phyloP scores from a whole-genome alignment of 1,140 invertebrate species.

The Papilio polyxenes region DNA sequence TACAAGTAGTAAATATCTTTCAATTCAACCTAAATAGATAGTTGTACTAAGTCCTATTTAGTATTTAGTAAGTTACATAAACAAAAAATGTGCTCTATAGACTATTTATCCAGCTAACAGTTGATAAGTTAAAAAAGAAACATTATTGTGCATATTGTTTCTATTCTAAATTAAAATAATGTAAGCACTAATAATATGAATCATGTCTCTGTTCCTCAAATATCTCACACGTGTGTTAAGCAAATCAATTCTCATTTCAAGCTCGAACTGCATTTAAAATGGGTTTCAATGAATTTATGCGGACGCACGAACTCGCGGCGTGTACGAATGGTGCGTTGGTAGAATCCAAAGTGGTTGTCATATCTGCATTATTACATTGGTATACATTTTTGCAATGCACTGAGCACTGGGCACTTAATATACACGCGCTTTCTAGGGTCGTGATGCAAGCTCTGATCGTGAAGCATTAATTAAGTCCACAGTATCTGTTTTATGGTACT shows the following conservation, averaged over 20 bases:
- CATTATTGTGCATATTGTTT: too few relatives aligned
- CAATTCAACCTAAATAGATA: too few relatives aligned
- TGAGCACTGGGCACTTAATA: background rate
- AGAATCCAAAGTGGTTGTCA: conserved; percentile 53
- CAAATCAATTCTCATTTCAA: conserved; percentile 47
- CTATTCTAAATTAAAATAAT: too few relatives aligned
- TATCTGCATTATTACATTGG: conserved; percentile 35
- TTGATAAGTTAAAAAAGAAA: too few relatives aligned
- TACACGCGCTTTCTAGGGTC: background rate
- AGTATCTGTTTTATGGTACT: background rate
- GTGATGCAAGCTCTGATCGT: background rate
- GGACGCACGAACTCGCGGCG: conserved; percentile 51
- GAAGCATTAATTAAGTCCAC: background rate
- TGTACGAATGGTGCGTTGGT: conserved; percentile 48
- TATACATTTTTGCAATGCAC: conserved; percentile 13
- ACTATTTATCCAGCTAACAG: too few relatives aligned
- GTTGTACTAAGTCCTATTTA: too few relatives aligned
- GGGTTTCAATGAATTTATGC: conserved; percentile 71
- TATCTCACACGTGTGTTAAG: conserved; percentile 42
- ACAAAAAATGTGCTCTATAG: too few relatives aligned
- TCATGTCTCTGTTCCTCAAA: background rate
- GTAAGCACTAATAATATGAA: background rate
- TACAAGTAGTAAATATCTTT: background rate
- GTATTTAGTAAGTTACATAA: too few relatives aligned
- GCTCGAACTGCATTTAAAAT: conserved; percentile 58